Evolutionary conservation across 2,888 invertebrate genomes (phyloP), one percentile per base, ranked within the genome.

Genomic region (Eupeodes luniger): DNA sequence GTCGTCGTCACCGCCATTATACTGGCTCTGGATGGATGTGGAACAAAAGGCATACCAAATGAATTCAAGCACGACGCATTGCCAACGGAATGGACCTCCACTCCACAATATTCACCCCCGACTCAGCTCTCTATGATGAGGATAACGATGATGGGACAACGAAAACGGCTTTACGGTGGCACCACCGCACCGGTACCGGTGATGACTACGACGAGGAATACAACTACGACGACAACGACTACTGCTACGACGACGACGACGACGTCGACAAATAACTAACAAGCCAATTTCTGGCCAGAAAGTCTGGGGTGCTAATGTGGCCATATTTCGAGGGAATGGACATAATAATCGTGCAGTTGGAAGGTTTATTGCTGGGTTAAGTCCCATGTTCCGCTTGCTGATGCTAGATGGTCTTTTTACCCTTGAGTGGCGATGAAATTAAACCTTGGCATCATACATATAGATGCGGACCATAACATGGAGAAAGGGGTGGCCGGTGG

Each of bases 241-340:
- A 75, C 69, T 27, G 27, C 27, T 27, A 27, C 62, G 61, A 81
- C 75, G n/a, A 40, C 66, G 51, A 76, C 76, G 80, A 51, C 70
- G 78, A 75, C 69, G 82, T 80, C 88, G 82, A 85, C 85, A 89
- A 88, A 89, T 89, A 79, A 89, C 91, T 90, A 91, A 91, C 91
- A 91, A 92, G 91, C 92, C 92, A 92, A 91, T 91, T 91, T 92
- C 91, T 92, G 91, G 91, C 91, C 92, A 91, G 91, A 91, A 91
- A 91, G 91, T 91, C 91, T 91, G 91, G 92, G 92, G 91, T 92
- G 91, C 91, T 91, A 92, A 92, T 92, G 91, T 92, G 92, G 91
- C 92, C 92, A 92, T 92, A 92, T 91, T 91, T 92, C 90, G 91
- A 91, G 91, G 91, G 91, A 90, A 90, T 87, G 90, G 90, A 91